Percentiles rank a stretch among this genome's conserved stretches.
phyloP scores from a whole-genome alignment of 2,888 invertebrate genomes.

The Sinelater perroti region DNA sequence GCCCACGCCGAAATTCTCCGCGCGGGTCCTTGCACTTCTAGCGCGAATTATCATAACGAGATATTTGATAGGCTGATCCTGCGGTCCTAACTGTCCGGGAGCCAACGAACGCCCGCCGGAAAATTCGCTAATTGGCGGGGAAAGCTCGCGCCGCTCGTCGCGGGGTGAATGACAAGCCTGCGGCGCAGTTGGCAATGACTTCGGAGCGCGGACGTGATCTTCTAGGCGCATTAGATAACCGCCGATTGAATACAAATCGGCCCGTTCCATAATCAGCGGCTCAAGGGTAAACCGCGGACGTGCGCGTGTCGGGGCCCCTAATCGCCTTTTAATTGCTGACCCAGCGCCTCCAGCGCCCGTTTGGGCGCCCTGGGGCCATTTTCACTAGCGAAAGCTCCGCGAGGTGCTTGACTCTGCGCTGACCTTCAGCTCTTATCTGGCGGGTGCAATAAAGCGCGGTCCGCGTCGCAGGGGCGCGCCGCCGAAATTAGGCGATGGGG shows the following conservation, averaged over 20 bases:
- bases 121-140: conserved; percentile 4
- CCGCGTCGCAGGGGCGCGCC: too few species aligned
- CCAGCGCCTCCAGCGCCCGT: too few species aligned
- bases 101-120: conserved; percentile 15
- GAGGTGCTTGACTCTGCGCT: conserved; percentile 33
- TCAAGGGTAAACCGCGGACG: conserved; percentile 20
- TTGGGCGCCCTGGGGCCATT: too few species aligned
- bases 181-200: conserved; percentile 25
- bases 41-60: conserved; percentile 32
- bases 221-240: conserved; percentile 26
- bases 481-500: too few species aligned
- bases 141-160: not conserved
- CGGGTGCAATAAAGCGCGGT: too few species aligned
- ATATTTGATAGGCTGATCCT: conserved; percentile 15
- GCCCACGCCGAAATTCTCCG: conserved; percentile 30
- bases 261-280: conserved; percentile 31
- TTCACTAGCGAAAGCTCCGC: too few species aligned
- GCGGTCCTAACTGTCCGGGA: conserved; percentile 14
- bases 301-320: conserved; percentile 1
- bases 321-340: conserved; percentile 6
- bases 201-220: conserved; percentile 27
- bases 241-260: conserved; percentile 29
- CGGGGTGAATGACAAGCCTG: too few species aligned
- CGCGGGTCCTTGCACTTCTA: conserved; percentile 29
- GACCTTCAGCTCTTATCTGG: too few species aligned